Evolutionary conservation across 2,797 vertebrate species (phyloP), one percentile per base, ranked within the genome.

Genomic region (Babyrousa celebensis): DNA sequence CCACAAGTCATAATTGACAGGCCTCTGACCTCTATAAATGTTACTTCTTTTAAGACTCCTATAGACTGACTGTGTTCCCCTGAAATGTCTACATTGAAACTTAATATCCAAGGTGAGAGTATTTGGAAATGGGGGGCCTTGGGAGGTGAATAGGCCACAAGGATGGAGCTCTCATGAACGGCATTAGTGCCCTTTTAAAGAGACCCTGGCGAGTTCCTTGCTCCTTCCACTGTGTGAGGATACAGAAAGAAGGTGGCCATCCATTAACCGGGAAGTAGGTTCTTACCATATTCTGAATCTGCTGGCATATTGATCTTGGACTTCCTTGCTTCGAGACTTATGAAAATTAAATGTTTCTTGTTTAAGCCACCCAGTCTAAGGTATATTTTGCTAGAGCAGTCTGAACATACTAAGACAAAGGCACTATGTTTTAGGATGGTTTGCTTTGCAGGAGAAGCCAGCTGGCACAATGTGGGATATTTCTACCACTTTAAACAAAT

Each of bases 1-100:
- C 12, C 2, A n/a, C 32, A 23, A 52, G 18, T 2, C 48, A 36
- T 62, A 36, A 93, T 2, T 70, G 54, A 20, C 32, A 52, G 67
- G 32, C 1, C 0, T 11, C 7, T 70, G 52, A 5, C 70, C 29
- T 68, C 71, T 60, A 12, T 20, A 78, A 63, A 60, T 27, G 12
- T 85, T 70, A 80, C 43, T 54, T 95, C 25, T 65, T 70, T 95
- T 89, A 84, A 62, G 78, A 27, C 21, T 36, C 25, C 21, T 79
- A 4, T 12, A 58, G 29, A 36, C 20, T 52, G 32, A 20, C 1
- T 27, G 27, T 54, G 18, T 5, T n/a, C 11, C 14, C 58, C 29
- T 12, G 0, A 74, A 25, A 79, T 68, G 52, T 2, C 5, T 3
- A 18, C 3, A 32, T 56, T 43, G 43, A 78, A 90, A 54, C 18